Evolutionary conservation across 37 sponge, comb jelly and placozoan species (phyloP), one percentile per base, ranked within the genome.

Genomic region (Tethya wilhelma): DNA sequence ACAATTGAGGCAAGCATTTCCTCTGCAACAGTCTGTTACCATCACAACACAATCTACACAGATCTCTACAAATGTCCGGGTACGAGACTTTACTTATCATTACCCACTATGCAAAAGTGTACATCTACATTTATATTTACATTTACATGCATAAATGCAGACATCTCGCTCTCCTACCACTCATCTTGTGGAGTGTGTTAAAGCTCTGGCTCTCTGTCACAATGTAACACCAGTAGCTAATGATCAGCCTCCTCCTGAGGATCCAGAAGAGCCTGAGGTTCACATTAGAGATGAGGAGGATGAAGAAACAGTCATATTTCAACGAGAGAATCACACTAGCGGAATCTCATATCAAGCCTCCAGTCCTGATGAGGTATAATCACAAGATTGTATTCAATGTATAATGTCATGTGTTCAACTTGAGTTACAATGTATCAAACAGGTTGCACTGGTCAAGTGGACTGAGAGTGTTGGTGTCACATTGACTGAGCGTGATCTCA

Each of bases 401-500:
- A n/a, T n/a, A n/a, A n/a, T n/a, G n/a, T n/a, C n/a, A n/a, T n/a
- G n/a, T n/a, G n/a, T n/a, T n/a, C n/a, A n/a, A n/a, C n/a, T n/a
- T n/a, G n/a, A n/a, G n/a, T n/a, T n/a, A n/a, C n/a, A n/a, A n/a
- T n/a, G n/a, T n/a, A n/a, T n/a, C n/a, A n/a, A n/a, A 39, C 58
- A 96, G 92, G 75, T 97, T 46, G 97, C 97, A 9, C 79, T 97
- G 56, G 95, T 97, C 17, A 81, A 87, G 60, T 97, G 97, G 97
- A 89, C 92, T 28, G 95, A 90, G 85, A 86, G 74, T 57, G 92
- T 97, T 28, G 94, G 97, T 37, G 20, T 91, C 77, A 31, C 84
- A 17, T 59, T 95, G 58, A 73, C 81, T 4, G 71, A 80, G 37
- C 59, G 93, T 44, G 90, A 89, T 37, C 44, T 85, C 38, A 46